phyloP scores from a whole-genome alignment of 2,797 vertebrate genomes.

The Scyliorhinus canicula region DNA sequence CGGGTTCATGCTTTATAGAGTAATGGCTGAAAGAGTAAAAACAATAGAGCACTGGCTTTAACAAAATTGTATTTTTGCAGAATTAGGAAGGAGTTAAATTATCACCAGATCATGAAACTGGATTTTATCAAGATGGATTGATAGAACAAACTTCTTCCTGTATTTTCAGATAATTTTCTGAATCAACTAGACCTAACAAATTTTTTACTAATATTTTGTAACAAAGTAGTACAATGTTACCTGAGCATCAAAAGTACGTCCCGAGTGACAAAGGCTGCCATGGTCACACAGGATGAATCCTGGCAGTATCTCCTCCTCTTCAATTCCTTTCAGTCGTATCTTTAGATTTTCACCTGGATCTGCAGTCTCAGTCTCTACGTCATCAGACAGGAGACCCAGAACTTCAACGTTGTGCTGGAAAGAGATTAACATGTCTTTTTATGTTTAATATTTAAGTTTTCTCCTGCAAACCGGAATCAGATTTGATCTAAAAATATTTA shows the following conservation, averaged over 20 bases:
- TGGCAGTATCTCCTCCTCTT: constrained; percentile 94
- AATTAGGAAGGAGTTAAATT: too few species aligned
- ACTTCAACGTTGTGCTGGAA: constrained; percentile 88
- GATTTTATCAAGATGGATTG: not conserved
- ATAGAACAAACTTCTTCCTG: not conserved
- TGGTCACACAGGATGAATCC: constrained; percentile 91
- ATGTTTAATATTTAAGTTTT: not conserved
- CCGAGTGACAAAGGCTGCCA: constrained; percentile 92
- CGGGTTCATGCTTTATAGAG: not conserved
- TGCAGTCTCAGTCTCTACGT: constrained; percentile 88
- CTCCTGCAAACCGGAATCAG: not conserved
- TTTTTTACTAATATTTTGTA: not conserved
- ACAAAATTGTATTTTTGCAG: not conserved
- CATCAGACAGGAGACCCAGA: constrained; percentile 87
- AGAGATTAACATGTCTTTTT: constrained; percentile 41
- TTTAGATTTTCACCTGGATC: constrained; percentile 91
- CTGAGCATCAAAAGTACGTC: constrained; percentile 94
- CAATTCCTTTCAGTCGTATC: constrained; percentile 90
- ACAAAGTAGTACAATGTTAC: constrained; percentile 51
- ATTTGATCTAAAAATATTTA: not conserved
- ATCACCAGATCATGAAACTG: not conserved
- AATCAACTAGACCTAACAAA: not conserved
- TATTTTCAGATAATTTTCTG: not conserved
- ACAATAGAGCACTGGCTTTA: not conserved
- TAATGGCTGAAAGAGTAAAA: not conserved